Conservation (phyloP, 1,140 invertebrate species). For the Sycophaga agraensis region DNA sequence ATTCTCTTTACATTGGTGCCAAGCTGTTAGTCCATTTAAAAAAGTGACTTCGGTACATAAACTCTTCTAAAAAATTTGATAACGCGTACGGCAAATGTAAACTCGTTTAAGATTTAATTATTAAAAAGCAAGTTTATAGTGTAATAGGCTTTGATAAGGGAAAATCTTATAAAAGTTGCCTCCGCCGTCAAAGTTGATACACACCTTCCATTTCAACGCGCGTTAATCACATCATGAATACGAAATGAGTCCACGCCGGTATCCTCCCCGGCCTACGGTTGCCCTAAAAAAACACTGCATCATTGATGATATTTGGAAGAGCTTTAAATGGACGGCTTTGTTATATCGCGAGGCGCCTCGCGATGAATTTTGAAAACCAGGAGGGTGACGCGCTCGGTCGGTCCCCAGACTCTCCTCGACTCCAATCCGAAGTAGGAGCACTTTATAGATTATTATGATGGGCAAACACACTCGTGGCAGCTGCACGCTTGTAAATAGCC, state of each 20-base stretch:
- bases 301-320: conserved; percentile 29
- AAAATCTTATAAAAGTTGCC: no score
- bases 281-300: conserved; percentile 30
- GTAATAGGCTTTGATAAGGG: no score
- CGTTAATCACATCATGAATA: conserved; percentile 30
- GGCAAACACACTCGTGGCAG: background rate
- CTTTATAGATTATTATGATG: background rate
- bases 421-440: conserved; percentile 9
- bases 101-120: no score
- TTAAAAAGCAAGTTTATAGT: no score
- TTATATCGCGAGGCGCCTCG: conserved; percentile 6
- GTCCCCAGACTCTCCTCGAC: background rate
- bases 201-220: background rate
- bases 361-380: conserved; percentile 10
- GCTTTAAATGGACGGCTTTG: conserved; percentile 25
- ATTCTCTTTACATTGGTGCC: no score
- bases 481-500: background rate
- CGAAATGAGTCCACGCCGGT: background rate
- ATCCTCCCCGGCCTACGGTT: background rate
- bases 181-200: no score
- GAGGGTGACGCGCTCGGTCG: background rate
- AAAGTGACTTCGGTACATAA: no score
- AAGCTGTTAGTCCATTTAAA: no score
- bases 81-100: no score
- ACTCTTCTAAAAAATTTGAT: no score